Base-by-base conservation (phyloP, 1,140 invertebrate genomes). In the Tetramorium parvispinum region DNA sequence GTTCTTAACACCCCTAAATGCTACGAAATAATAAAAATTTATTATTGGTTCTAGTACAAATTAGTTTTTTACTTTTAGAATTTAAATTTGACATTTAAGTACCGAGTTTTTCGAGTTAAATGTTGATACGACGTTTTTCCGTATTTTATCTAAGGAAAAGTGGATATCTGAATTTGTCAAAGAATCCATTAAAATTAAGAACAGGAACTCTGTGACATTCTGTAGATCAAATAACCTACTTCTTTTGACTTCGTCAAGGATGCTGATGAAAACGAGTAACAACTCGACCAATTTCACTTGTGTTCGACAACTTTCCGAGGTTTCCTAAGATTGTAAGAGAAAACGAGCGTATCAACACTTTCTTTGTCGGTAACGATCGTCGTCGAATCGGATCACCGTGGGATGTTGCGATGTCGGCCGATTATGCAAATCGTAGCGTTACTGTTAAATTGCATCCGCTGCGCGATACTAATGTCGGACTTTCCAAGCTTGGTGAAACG, bases 381-480 rank as follows among this genome's bases (percentile, higher is more conserved):
- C 46, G 18, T 75, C 68, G 70, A 76, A 85, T 55, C 27, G 63
- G 51, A 51, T 73, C 49, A 18, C 55, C 77, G 24, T 53, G 59
- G 85, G 73, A 78, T 65, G 81, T 49, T 53, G 65, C 88, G 88
- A 92, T 88, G 87, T 88, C 71, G 71, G 85, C 75, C 90, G 90
- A 93, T 93, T 93, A 93, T 93, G 91, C 81, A 93, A 93, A 93
- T 91, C 65, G 85, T n/a, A 77, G 89, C 79, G 91, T 93, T 91
- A 87, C 87, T 77, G 66, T 88, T 92, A 88, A 92, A 92, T 92
- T 93, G 85, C 91, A 87, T 91, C 88, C 87, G 82, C 71, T 86
- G 63, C 63, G 88, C 83, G 86, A 87, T 87, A 90, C 87, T 88
- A 85, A 77, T 85, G 68, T 88, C 81, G 70, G 77, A 89, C 88